Base-by-base conservation (phyloP, 1,140 invertebrate species). In the Danaus melanippus region DNA sequence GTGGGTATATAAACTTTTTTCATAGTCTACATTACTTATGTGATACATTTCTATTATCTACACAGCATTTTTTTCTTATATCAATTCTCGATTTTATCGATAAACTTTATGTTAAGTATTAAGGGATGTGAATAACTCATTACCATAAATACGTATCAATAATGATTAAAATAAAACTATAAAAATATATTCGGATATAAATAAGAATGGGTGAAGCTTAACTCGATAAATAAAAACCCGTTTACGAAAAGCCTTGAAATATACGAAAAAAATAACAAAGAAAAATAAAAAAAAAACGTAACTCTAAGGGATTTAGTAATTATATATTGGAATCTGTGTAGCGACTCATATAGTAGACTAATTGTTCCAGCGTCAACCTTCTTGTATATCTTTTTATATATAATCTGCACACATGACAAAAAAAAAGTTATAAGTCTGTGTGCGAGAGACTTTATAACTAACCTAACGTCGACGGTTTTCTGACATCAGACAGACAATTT, bases 41-140 rank as follows among this genome's bases (percentile, higher is more conserved):
- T 62, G 48, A 76, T 82, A 85, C 64, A 50, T 84, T 77, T 77
- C 84, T 88, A 88, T 88, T 88, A 88, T 88, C 87, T 88, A 87
- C 86, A 88, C 87, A 88, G 87, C 87, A 88, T 88, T 86, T 83
- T 62, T 63, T 72, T 52, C 76, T 73, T 80, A 10, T 58, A 68
- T 68, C 68, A 47, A 51, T 50, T 47, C 21, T 62, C 56, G 49
- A 49, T 52, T 49, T 40, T 43, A 56, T 64, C 52, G 49, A 61
- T 39, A 44, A 32, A 32, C 21, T 32, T 32, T 32, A 32, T 32
- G 8, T 12, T 50, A 11, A 49, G 11, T 49, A 40, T 46, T 46
- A 46, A 46, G 11, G 9, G 17, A 46, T 46, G 17, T 46, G 21
- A 32, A 32, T 32, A 3, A 32, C 21, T 32, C 6, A 43, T 32